Conservation (phyloP, 1,140 invertebrate genomes). For the Zelostemma sp. region DNA sequence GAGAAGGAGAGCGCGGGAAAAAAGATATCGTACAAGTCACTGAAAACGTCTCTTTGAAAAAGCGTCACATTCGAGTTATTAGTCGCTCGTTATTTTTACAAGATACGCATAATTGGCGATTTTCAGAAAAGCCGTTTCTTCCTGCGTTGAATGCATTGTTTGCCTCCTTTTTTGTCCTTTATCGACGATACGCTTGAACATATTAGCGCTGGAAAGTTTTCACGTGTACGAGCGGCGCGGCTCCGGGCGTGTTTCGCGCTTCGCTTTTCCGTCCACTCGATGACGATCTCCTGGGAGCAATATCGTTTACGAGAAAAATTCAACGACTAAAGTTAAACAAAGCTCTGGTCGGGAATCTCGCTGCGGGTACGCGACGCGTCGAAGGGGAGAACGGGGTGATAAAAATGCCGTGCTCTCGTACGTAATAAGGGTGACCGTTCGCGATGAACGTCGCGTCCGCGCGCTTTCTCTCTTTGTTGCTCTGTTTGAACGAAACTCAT, state of each 20-base stretch:
- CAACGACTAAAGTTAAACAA: conserved; percentile 65
- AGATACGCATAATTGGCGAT: neutral
- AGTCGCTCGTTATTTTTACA: conserved; percentile 26
- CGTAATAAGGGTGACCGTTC: conserved; percentile 60
- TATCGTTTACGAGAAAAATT: conserved; percentile 64
- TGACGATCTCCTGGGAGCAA: conserved; percentile 62
- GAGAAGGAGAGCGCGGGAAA: conserved; percentile 30
- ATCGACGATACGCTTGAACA: conserved; percentile 27
- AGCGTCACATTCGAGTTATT: conserved; percentile 32
- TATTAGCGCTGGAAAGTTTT: conserved; percentile 34
- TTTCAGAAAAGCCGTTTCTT: neutral
- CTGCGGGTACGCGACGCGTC: conserved; percentile 11
- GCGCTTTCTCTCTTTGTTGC: conserved; percentile 55
- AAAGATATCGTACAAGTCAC: conserved; percentile 34
- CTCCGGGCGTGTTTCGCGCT: conserved; percentile 30
- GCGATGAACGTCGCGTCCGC: conserved; percentile 34
- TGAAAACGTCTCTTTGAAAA: conserved; percentile 36
- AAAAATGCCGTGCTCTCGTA: conserved; percentile 46
- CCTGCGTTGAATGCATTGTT: conserved; percentile 22
- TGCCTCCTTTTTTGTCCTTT: neutral
- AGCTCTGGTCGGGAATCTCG: conserved; percentile 45
- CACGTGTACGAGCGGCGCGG: conserved; percentile 24
- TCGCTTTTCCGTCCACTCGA: conserved; percentile 26
- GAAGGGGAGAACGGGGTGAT: conserved; percentile 30
- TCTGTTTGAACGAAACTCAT: conserved; percentile 67